Evolutionary conservation across 2,113 vertebrate species (phyloP).

Genomic region (Artemisiospiza belli): DNA sequence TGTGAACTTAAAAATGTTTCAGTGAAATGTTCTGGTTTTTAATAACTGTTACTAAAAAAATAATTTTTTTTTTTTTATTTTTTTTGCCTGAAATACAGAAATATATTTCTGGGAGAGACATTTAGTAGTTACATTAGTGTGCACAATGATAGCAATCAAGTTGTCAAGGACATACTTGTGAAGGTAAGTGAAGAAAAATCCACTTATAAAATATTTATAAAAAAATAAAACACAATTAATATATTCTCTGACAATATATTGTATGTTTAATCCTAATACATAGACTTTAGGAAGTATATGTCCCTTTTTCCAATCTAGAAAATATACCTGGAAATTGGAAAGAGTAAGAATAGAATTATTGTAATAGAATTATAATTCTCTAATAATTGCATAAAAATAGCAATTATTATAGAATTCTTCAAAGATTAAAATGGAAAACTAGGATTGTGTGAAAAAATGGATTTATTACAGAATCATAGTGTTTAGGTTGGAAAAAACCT

Average conservation of each 20-base stretch:
- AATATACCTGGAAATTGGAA: background rate
- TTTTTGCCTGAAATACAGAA: constrained; percentile 73
- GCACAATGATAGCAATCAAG: constrained; percentile 95
- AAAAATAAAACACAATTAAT: background rate
- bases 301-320: background rate
- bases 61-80: background rate
- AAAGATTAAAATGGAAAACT: background rate
- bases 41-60: background rate
- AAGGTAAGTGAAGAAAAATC: constrained; percentile 81
- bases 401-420: background rate
- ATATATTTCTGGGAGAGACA: constrained; percentile 97
- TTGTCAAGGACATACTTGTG: constrained; percentile 95
- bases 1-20: background rate
- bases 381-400: background rate
- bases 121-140: constrained; percentile 99
- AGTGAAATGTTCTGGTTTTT: background rate
- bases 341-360: background rate
- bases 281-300: background rate
- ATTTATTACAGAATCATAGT: background rate
- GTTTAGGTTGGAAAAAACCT: background rate
- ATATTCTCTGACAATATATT: background rate
- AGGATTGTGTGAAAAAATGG: background rate
- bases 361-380: too few relatives aligned
- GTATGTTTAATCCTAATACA: background rate
- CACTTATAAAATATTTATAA: background rate